Percentiles rank a stretch among this genome's conserved stretches.
Conservation (phyloP, 2,888 invertebrate genomes). For the Lepeophtheirus nordmannii region DNA sequence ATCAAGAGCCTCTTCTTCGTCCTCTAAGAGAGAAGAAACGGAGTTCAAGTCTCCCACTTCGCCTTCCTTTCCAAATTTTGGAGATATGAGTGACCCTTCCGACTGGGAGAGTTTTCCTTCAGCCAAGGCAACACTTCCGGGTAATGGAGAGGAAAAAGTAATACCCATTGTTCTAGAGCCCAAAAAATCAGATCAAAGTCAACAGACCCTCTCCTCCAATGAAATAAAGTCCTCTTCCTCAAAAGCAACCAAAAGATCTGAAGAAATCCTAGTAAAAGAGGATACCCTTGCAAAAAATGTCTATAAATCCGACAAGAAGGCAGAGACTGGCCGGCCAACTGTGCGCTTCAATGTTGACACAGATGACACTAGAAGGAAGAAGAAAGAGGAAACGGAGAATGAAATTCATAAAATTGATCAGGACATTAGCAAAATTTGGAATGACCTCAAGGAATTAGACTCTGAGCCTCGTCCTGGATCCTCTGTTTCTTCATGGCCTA, state of each 20-base stretch:
- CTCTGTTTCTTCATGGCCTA: neutral
- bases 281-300: neutral
- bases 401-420: constrained; percentile 10
- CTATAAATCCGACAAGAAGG: neutral
- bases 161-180: neutral
- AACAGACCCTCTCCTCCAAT: too few species aligned
- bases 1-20: neutral
- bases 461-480: neutral
- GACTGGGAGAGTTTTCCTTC: neutral
- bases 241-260: neutral
- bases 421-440: constrained; percentile 20
- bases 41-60: too few species aligned
- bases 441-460: constrained; percentile 16
- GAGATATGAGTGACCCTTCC: neutral
- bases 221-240: neutral
- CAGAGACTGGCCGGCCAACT: neutral
- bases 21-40: neutral
- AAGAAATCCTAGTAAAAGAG: neutral
- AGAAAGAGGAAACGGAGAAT: neutral
- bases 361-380: neutral
- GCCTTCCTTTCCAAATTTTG: neutral
- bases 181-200: too few species aligned
- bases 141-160: neutral
- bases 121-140: neutral
- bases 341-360: constrained; percentile 4